These are phyloP conservation scores for Melanotaenia nigrans DNA, from an alignment of 2,797 vertebrate species.

Conservation along the genomic window DNA sequence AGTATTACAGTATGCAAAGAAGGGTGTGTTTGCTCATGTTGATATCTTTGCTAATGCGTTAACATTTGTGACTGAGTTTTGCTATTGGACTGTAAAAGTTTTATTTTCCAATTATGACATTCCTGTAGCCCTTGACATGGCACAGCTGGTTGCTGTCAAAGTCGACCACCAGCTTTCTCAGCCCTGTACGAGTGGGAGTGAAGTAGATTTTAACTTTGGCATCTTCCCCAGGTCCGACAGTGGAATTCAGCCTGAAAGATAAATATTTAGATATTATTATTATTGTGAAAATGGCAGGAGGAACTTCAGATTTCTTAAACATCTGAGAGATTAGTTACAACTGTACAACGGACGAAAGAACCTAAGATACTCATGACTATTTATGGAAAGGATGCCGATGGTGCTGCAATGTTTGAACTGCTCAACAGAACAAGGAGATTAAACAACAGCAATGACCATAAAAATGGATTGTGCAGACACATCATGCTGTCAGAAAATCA, in stretches of 20 bases:
- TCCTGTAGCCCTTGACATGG: slow-evolving; percentile 91
- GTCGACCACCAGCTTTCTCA: slow-evolving; percentile 90
- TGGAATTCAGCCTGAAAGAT: slow-evolving; percentile 63
- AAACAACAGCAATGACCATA: neutral
- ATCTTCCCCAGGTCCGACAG: slow-evolving; percentile 83
- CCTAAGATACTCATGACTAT: slow-evolving; percentile 34
- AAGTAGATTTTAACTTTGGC: slow-evolving; percentile 88
- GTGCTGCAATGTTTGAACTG: slow-evolving; percentile 5
- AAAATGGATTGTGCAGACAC: neutral
- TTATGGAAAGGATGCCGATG: slow-evolving; percentile 21
- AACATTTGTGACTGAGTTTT: neutral
- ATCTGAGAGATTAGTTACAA: slow-evolving; percentile 12
- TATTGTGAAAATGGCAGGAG: neutral
- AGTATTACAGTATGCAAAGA: slow-evolving; percentile 1
- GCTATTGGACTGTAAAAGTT: neutral
- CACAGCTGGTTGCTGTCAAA: slow-evolving; percentile 90
- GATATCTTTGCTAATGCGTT: neutral
- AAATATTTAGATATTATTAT: slow-evolving; percentile 64
- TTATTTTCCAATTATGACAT: slow-evolving; percentile 88
- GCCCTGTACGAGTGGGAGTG: slow-evolving; percentile 82
- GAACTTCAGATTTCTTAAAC: slow-evolving; percentile 35
- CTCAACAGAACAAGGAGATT: neutral
- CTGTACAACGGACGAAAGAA: neutral
- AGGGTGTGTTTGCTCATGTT: neutral
- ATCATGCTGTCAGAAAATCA: neutral